Evolutionary conservation across 2,113 vertebrate genomes (phyloP).

Genomic region (Dipodomys merriami): DNA sequence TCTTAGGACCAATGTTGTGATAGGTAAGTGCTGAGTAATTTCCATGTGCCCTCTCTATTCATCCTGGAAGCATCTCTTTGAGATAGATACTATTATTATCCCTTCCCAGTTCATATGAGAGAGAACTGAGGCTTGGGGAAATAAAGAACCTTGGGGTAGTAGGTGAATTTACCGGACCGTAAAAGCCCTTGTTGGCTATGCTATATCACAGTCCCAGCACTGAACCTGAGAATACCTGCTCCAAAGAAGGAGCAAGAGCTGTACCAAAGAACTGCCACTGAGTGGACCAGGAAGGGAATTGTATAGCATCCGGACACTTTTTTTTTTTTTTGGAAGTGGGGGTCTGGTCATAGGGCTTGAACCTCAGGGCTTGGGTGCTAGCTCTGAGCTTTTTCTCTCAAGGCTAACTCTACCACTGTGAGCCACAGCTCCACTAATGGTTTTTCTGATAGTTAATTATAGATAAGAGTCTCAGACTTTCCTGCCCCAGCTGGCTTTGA

Average conservation of each 20-base stretch:
- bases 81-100: neutral
- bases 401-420: no score
- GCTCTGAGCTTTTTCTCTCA: no score
- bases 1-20: neutral
- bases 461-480: no score
- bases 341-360: no score
- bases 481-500: no score
- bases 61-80: neutral
- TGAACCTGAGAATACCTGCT: neutral
- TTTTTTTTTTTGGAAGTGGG: no score
- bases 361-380: no score
- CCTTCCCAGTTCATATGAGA: slow-evolving; percentile 26
- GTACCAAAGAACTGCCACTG: accelerated
- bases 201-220: neutral
- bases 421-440: no score
- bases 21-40: neutral
- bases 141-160: neutral
- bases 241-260: neutral
- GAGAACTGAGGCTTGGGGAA: neutral
- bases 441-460: no score
- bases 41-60: slow-evolving; percentile 8
- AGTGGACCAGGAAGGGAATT: neutral
- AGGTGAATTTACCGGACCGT: neutral
- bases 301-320: neutral
- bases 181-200: neutral